Evolutionary conservation across 2,797 vertebrate genomes (phyloP).

Genomic region (Hirundo rustica): DNA sequence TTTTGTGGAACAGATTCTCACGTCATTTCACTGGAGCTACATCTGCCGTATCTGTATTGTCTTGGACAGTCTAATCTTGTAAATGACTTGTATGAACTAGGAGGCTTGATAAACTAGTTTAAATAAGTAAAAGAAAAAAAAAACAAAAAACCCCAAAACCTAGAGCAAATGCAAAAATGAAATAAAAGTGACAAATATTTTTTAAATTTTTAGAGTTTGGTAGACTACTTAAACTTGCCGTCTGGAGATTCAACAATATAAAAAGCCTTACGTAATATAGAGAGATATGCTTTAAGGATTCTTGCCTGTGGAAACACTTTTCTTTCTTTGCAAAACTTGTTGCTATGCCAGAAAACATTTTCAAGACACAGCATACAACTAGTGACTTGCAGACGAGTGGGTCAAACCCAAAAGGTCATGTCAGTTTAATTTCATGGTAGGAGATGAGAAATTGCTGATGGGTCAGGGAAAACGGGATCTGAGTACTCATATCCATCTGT

Average conservation of each 20-base stretch:
- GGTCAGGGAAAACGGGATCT: neutral
- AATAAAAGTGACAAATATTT: neutral
- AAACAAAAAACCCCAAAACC: neutral
- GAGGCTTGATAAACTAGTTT: neutral
- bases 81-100: neutral
- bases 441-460: constrained; percentile 33
- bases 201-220: neutral
- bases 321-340: neutral
- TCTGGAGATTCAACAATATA: neutral
- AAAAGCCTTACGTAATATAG: neutral
- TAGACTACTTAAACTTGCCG: neutral
- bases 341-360: neutral
- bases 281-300: neutral
- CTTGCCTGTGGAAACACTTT: neutral
- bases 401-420: constrained; percentile 11
- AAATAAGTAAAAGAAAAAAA: neutral
- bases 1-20: neutral
- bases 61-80: neutral
- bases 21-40: neutral
- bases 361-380: neutral
- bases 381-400: neutral
- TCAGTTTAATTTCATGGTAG: constrained; percentile 29
- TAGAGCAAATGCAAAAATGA: neutral
- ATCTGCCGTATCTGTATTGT: neutral
- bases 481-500: neutral